phyloP scores from a whole-genome alignment of 2,797 vertebrate genomes.

The Clarias laeviceps region DNA sequence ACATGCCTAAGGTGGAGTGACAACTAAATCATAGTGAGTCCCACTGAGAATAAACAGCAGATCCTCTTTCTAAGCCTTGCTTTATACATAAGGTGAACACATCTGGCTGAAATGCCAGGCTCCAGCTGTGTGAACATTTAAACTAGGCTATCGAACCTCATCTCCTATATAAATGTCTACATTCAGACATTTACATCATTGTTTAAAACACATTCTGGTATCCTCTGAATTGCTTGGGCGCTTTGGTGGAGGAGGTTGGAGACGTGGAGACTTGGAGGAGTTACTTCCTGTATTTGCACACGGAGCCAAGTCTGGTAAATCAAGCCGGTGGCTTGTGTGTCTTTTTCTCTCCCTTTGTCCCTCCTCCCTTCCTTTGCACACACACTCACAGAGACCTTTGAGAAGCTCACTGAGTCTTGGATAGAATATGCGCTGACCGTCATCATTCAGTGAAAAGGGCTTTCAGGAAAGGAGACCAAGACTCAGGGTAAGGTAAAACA shows the following conservation, averaged over 20 bases:
- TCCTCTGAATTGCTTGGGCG: not conserved
- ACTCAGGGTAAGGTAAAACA: not conserved
- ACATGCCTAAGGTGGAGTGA: not conserved
- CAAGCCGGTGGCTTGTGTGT: not conserved
- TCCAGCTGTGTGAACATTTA: not conserved
- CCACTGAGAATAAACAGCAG: not conserved
- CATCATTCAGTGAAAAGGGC: not conserved
- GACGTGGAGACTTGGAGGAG: not conserved
- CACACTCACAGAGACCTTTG: not conserved
- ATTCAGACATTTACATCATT: not conserved
- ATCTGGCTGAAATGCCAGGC: not conserved
- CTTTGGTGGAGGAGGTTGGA: not conserved
- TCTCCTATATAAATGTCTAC: not conserved
- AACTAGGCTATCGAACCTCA: not conserved
- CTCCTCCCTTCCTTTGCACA: not conserved
- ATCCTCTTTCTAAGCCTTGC: not conserved
- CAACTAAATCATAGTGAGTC: not conserved
- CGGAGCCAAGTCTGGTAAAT: not conserved
- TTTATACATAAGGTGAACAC: not conserved
- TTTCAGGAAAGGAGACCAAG: not conserved
- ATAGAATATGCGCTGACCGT: not conserved
- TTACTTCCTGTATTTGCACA: constrained; percentile 14
- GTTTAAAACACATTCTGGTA: no score
- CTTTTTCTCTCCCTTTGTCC: not conserved
- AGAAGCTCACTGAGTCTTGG: not conserved